Percentiles rank a stretch among this genome's conserved stretches.
Evolutionary conservation across 2,888 invertebrate genomes (phyloP).

Genomic region (Cheilosia scutellata): DNA sequence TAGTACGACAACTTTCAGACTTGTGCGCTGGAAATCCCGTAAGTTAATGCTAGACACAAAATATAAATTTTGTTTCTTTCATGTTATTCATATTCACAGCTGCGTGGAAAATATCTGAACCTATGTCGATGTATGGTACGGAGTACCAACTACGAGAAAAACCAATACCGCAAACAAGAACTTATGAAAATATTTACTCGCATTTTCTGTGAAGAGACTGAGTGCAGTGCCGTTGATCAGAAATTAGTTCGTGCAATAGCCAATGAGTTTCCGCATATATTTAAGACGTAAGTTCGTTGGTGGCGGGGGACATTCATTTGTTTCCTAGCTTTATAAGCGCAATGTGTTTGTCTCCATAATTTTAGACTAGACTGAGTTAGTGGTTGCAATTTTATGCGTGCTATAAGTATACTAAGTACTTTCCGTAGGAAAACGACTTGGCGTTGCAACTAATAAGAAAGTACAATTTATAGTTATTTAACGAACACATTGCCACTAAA

Average conservation of each 20-base stretch:
- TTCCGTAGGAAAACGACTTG: too few species aligned
- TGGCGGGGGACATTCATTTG: slow-evolving; percentile 14
- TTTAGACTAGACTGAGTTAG: slow-evolving; percentile 1
- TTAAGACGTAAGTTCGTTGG: slow-evolving; percentile 86
- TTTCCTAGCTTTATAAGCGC: slow-evolving; percentile 30
- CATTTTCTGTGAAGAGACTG: slow-evolving; percentile 93
- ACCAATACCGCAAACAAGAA: slow-evolving; percentile 92
- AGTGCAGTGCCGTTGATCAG: slow-evolving; percentile 90
- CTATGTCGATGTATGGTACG: slow-evolving; percentile 92
- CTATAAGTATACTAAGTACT: too few species aligned
- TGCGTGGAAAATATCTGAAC: slow-evolving; percentile 91
- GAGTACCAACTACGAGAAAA: slow-evolving; percentile 92
- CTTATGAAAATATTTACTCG: slow-evolving; percentile 93
- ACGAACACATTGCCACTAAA: slow-evolving; percentile 24
- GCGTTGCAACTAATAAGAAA: neutral
- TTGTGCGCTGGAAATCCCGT: slow-evolving; percentile 94
- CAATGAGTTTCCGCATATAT: slow-evolving; percentile 92
- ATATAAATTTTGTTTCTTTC: slow-evolving; percentile 13
- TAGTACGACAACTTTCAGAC: slow-evolving; percentile 95
- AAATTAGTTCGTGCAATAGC: slow-evolving; percentile 91
- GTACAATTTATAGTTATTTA: slow-evolving; percentile 17
- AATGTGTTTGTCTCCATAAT: slow-evolving; percentile 55
- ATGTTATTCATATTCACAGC: slow-evolving; percentile 84
- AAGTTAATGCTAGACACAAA: slow-evolving; percentile 77
- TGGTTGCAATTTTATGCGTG: neutral